Percentiles rank a stretch among this genome's conserved stretches.
Evolutionary conservation across 2,888 invertebrate genomes (phyloP).

Genomic region (Drosophila lacicola): DNA sequence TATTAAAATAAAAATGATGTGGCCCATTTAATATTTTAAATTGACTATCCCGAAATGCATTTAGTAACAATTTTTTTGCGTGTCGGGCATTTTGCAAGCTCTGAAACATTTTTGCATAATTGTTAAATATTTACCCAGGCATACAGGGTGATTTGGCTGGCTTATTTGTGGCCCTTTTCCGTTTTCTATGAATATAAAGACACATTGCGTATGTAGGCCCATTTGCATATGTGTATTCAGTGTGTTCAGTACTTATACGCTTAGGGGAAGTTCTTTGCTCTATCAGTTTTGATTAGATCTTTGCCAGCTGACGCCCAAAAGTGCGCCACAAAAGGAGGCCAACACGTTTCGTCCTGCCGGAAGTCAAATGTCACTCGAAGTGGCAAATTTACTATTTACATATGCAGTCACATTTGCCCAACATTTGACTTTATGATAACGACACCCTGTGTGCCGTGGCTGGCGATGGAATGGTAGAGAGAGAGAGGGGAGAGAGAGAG

Average conservation of each 20-base stretch:
- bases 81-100: slow-evolving; percentile 11
- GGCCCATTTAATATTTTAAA: slow-evolving; percentile 20
- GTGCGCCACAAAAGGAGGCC: slow-evolving; percentile 14
- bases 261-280: not conserved
- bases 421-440: slow-evolving; percentile 60
- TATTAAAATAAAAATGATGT: not conserved
- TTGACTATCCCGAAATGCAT: slow-evolving; percentile 16
- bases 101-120: slow-evolving; percentile 47
- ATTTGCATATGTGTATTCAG: slow-evolving; percentile 46
- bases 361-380: slow-evolving; percentile 39
- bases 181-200: slow-evolving; percentile 12
- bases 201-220: slow-evolving; percentile 3
- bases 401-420: slow-evolving; percentile 42
- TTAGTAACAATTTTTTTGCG: slow-evolving; percentile 18
- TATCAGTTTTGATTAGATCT: slow-evolving; percentile 47
- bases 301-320: slow-evolving; percentile 29
- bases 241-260: not conserved
- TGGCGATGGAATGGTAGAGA: not conserved
- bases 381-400: slow-evolving; percentile 44
- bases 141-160: slow-evolving; percentile 42
- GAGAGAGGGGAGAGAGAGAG: not conserved
- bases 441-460: slow-evolving; percentile 38
- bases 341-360: slow-evolving; percentile 9
- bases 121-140: slow-evolving; percentile 47
- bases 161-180: not conserved